phyloP scores from a whole-genome alignment of 2,797 vertebrate genomes.

The Acropternis orthonyx region DNA sequence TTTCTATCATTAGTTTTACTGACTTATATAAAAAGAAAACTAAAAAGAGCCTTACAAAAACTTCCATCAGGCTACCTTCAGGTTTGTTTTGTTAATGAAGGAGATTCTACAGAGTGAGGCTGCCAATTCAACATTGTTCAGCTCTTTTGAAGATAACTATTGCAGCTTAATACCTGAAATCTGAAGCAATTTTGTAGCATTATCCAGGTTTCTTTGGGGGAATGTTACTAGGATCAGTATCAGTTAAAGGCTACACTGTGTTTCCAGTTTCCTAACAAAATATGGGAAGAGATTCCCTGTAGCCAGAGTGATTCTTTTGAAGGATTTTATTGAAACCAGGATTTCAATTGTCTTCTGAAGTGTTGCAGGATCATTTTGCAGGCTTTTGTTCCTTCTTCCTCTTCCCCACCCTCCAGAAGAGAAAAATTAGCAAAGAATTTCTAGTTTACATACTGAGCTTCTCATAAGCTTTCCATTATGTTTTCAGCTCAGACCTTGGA shows the following conservation, averaged over 20 bases:
- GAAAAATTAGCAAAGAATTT: slow-evolving; percentile 10
- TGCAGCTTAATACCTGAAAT: slow-evolving; percentile 1
- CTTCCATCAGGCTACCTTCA: neutral
- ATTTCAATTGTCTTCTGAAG: slow-evolving; percentile 18
- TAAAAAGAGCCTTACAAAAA: neutral
- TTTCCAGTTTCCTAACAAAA: slow-evolving; percentile 2
- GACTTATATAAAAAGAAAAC: neutral
- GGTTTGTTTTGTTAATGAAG: neutral
- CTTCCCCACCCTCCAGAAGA: neutral
- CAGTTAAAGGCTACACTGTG: neutral
- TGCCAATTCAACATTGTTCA: neutral
- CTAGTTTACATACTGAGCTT: neutral
- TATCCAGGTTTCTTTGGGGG: neutral
- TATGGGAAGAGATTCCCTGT: neutral
- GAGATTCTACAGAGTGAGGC: neutral
- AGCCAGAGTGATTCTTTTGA: neutral
- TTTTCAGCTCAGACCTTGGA: slow-evolving; percentile 34
- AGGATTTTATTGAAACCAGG: slow-evolving; percentile 8
- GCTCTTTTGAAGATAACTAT: neutral
- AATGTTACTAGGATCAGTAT: neutral
- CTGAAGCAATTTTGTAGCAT: neutral
- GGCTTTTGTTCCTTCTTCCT: neutral
- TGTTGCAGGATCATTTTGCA: neutral
- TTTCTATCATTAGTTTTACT: neutral
- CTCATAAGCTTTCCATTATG: slow-evolving; percentile 43